Evolutionary conservation across 2,888 invertebrate genomes (phyloP), one percentile per base, ranked within the genome.

Genomic region (Mythimna loreyi): DNA sequence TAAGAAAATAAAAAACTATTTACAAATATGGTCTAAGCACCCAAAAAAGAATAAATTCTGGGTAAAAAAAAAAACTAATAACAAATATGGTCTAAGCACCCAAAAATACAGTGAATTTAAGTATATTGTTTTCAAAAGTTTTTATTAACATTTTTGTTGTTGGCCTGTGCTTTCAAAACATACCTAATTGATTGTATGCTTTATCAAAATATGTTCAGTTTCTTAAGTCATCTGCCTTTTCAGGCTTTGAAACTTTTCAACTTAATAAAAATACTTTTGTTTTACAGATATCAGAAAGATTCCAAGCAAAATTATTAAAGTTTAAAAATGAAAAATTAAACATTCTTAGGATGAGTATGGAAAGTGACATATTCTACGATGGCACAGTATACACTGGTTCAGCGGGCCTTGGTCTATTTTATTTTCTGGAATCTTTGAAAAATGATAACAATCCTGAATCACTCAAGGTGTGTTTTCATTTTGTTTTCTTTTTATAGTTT

Each of bases 341-440:
- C 66, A 72, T 90, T 71, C 86, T 96, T 82, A 90, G 91, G 78
- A 90, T 89, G 74, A 89, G 92, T 86, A 87, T 96, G 93, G 83
- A 91, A 79, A 82, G 90, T 75, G 93, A 96, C 85, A 91, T 95
- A 75, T 94, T 93, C 80, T 85, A 89, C 80, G 97, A 98, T 93
- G 95, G 94, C 82, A 97, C 97, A 6, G 96, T 98, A 1, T 98
- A 98, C 84, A 98, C 98, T 11, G 98, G 98, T 45, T 97, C 96
- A 66, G 91, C 97, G 77, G 98, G 98, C 45, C 94, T 98, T 72
- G 97, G 97, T 45, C 92, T 97, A 49, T 94, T 97, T 77, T 97
- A 97, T 87, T 94, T 97, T 65, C 95, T 96, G 78, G 90, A 94
- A 80, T 94, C 89, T 21, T 67, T 88, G 16, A 90, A 87, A 71